phyloP scores from a whole-genome alignment of 2,888 invertebrate genomes.

The Agriopis marginaria region DNA sequence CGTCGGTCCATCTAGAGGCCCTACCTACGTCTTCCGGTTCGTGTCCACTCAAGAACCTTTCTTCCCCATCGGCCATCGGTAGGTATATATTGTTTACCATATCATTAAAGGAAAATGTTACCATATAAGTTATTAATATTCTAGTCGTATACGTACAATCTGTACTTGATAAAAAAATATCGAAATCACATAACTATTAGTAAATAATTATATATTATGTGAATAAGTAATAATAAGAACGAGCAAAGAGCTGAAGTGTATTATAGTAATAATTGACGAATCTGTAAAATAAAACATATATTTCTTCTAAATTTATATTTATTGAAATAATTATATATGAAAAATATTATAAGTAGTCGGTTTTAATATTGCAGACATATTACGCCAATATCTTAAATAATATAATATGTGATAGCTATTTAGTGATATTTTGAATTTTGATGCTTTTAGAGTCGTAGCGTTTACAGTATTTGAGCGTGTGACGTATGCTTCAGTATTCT shows the following conservation, averaged over 20 bases:
- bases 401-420: constrained; percentile 66
- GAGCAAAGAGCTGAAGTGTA: constrained; percentile 74
- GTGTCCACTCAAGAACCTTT: too few species aligned
- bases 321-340: constrained; percentile 11
- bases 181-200: constrained; percentile 7
- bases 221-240: constrained; percentile 45
- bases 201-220: constrained; percentile 11
- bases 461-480: constrained; percentile 27
- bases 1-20: too few species aligned
- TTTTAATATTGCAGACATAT: constrained; percentile 47
- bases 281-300: constrained; percentile 63
- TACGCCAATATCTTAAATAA: constrained; percentile 40
- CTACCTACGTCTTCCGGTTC: too few species aligned
- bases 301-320: constrained; percentile 39
- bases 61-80: too few species aligned
- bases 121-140: too few species aligned
- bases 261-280: constrained; percentile 74
- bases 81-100: neutral
- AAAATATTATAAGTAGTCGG: constrained; percentile 47
- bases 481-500: constrained; percentile 36
- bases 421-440: constrained; percentile 73
- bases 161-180: neutral
- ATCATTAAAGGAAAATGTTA: neutral
- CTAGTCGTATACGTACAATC: neutral
- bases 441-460: constrained; percentile 55